phyloP scores from a whole-genome alignment of 23 tunicate genomes.

The Oikopleura vanhoeffeni region DNA sequence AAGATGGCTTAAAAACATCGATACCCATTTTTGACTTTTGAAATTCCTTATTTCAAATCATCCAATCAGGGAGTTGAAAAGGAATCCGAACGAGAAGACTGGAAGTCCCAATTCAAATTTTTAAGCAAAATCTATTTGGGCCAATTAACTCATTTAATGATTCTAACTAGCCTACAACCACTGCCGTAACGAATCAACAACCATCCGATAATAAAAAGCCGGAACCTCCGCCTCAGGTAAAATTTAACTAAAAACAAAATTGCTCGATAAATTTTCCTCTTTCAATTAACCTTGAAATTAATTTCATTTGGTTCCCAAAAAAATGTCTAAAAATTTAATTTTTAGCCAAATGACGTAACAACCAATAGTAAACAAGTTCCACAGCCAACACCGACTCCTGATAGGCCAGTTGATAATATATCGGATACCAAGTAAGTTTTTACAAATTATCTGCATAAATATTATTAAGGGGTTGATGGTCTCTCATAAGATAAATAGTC shows the following conservation, averaged over 20 bases:
- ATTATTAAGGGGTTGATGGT: too few species aligned
- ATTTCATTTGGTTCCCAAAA: neutral
- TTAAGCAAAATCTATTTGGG: too few species aligned
- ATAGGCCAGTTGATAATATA: neutral
- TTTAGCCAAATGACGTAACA: conserved; percentile 9
- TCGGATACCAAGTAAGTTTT: neutral
- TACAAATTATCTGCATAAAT: too few species aligned
- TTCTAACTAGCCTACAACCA: neutral
- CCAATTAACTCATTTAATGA: too few species aligned
- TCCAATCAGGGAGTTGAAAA: too few species aligned
- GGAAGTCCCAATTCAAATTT: too few species aligned
- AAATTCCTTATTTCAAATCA: too few species aligned
- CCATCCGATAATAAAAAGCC: conserved; percentile 3
- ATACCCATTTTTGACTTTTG: too few species aligned
- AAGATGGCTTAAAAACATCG: too few species aligned
- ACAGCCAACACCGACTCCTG: neutral
- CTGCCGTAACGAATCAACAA: neutral
- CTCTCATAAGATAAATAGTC: too few species aligned
- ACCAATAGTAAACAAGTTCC: neutral
- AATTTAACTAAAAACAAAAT: neutral
- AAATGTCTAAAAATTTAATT: neutral
- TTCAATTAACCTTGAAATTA: neutral
- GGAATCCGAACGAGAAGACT: too few species aligned
- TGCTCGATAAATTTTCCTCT: neutral
- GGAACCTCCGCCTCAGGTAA: conserved; percentile 4